phyloP scores from a whole-genome alignment of 2,888 invertebrate species.

The Drosophila gaucha region DNA sequence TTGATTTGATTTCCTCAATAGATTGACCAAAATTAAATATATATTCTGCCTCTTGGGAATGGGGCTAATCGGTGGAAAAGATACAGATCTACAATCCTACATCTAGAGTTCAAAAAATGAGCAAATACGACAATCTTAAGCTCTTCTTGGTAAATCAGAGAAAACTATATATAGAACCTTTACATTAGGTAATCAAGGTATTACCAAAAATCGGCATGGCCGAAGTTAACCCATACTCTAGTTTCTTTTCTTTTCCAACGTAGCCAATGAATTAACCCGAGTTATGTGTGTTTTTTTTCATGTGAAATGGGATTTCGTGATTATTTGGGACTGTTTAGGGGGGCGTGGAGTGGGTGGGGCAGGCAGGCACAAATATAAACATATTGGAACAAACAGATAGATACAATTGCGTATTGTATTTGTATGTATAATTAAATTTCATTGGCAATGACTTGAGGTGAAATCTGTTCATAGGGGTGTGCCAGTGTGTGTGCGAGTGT shows the following conservation, averaged over 20 bases:
- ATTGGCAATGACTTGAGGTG: slow-evolving; percentile 65
- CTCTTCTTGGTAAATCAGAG: no score
- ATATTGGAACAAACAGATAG: slow-evolving; percentile 56
- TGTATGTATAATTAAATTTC: slow-evolving; percentile 67
- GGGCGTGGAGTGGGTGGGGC: neutral
- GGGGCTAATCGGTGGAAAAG: no score
- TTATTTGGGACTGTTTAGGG: slow-evolving; percentile 22
- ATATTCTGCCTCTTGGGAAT: no score
- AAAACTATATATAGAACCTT: no score
- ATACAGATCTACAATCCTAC: no score
- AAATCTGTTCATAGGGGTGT: slow-evolving; percentile 28
- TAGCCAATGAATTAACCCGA: slow-evolving; percentile 50
- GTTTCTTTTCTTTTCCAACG: slow-evolving; percentile 12
- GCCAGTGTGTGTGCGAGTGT: neutral
- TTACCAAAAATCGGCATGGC: no score
- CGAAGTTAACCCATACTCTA: no score
- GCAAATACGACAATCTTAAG: no score
- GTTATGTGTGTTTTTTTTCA: slow-evolving; percentile 53
- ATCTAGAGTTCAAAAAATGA: no score
- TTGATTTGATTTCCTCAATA: no score
- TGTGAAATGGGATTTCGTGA: slow-evolving; percentile 41
- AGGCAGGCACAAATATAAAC: slow-evolving; percentile 58
- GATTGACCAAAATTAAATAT: no score
- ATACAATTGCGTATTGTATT: slow-evolving; percentile 61
- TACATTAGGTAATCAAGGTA: no score